phyloP scores from a whole-genome alignment of 2,888 invertebrate species.

The Lypha dubia region DNA sequence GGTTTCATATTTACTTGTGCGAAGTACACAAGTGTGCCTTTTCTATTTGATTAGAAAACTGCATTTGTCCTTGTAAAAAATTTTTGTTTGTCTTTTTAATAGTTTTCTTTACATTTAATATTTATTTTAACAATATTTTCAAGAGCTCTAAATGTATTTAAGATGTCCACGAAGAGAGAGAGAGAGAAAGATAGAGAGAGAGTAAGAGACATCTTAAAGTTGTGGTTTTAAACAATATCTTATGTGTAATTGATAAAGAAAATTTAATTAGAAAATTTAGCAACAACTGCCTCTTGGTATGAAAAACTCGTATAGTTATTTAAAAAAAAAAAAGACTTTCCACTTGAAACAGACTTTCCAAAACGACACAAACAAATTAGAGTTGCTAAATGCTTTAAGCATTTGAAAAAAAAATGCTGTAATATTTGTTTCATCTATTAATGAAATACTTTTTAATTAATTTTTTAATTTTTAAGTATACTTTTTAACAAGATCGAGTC shows the following conservation, averaged over 20 bases:
- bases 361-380: too few species aligned
- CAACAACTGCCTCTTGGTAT: background rate
- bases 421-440: too few species aligned
- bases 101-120: background rate
- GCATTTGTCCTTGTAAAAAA: constrained; percentile 22
- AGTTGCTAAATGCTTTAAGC: too few species aligned
- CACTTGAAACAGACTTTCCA: background rate
- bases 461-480: too few species aligned
- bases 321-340: background rate
- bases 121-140: background rate
- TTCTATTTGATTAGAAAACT: background rate
- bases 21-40: background rate
- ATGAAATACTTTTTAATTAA: too few species aligned
- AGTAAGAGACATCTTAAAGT: constrained; percentile 14
- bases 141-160: constrained; percentile 23
- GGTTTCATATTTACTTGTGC: constrained; percentile 10
- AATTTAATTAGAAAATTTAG: background rate
- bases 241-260: background rate
- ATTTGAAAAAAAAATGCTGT: too few species aligned
- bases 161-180: constrained; percentile 23
- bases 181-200: too few species aligned
- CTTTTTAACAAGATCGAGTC: too few species aligned
- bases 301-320: background rate
- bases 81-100: constrained; percentile 1
- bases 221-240: background rate